Conservation (phyloP, 2,797 vertebrate species). For the Sebastes iracundus region DNA sequence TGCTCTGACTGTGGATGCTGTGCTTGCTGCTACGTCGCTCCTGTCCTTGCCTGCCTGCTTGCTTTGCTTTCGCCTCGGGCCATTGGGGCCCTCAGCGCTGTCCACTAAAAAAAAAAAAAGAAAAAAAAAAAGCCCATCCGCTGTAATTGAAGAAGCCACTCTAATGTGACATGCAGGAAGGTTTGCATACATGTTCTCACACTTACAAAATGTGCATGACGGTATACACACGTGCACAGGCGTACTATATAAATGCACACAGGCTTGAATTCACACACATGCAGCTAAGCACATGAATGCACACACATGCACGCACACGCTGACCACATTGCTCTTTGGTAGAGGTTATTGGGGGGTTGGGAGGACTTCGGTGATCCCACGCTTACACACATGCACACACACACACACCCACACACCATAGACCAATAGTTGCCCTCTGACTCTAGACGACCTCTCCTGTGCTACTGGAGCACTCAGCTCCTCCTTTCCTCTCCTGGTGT, state of each 20-base stretch:
- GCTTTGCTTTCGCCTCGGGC: constrained; percentile 74
- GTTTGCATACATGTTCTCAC: constrained; percentile 22
- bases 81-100: constrained; percentile 76
- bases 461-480: constrained; percentile 53
- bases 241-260: constrained; percentile 15
- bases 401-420: constrained; percentile 2
- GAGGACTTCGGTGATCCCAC: constrained; percentile 30
- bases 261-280: constrained; percentile 7
- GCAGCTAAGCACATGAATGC: constrained; percentile 30
- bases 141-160: constrained; percentile 85
- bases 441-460: constrained; percentile 47
- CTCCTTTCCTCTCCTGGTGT: constrained; percentile 50
- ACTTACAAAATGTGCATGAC: constrained; percentile 21
- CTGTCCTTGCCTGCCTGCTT: constrained; percentile 73
- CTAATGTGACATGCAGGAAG: constrained; percentile 74
- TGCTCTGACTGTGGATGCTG: constrained; percentile 69
- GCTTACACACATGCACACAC: not conserved
- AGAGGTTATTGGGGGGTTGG: constrained; percentile 44
- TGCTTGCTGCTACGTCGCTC: constrained; percentile 65
- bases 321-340: constrained; percentile 31
- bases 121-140: constrained; percentile 48
- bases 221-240: constrained; percentile 31
- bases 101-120: constrained; percentile 66
- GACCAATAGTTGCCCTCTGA: constrained; percentile 57
- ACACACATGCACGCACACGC: constrained; percentile 1